phyloP scores from a whole-genome alignment of 2,888 invertebrate genomes.

The Siphlonurus alternatus region DNA sequence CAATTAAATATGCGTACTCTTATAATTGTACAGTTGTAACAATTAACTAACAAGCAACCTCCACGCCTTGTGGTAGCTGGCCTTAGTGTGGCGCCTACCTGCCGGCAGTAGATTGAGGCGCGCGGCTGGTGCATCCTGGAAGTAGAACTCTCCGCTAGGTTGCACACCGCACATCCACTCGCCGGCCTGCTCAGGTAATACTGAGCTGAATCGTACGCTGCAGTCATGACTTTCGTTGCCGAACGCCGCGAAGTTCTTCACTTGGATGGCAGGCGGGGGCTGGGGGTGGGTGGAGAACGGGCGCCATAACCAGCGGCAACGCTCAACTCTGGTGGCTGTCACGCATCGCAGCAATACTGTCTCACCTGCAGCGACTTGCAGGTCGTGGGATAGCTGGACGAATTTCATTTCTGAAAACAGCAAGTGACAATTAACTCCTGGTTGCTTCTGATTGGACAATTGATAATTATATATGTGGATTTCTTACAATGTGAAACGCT shows the following conservation, averaged over 20 bases:
- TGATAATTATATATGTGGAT: too few species aligned
- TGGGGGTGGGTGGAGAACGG: slow-evolving; percentile 15
- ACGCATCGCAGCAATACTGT: slow-evolving; percentile 24
- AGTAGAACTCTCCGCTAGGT: slow-evolving; percentile 20
- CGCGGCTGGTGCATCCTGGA: slow-evolving; percentile 25
- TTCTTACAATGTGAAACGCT: too few species aligned
- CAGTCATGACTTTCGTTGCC: slow-evolving; percentile 25
- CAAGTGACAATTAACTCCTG: too few species aligned
- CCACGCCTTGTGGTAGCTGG: too few species aligned
- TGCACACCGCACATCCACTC: slow-evolving; percentile 27
- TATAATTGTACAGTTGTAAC: too few species aligned
- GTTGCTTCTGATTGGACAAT: too few species aligned
- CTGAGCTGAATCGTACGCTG: slow-evolving; percentile 24
- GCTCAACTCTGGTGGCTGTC: slow-evolving; percentile 24
- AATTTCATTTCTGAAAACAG: slow-evolving; percentile 21
- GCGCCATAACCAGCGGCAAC: slow-evolving; percentile 27
- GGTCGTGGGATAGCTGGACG: slow-evolving; percentile 24
- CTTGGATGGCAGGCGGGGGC: slow-evolving; percentile 19
- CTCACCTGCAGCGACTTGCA: slow-evolving; percentile 25
- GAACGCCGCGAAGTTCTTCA: slow-evolving; percentile 23
- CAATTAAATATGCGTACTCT: too few species aligned
- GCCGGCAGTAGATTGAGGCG: slow-evolving; percentile 24
- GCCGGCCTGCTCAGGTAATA: slow-evolving; percentile 25
- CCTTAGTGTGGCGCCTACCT: too few species aligned
- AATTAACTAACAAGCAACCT: too few species aligned